Conservation (phyloP, 2,113 vertebrate genomes). For the Alosa alosa region DNA sequence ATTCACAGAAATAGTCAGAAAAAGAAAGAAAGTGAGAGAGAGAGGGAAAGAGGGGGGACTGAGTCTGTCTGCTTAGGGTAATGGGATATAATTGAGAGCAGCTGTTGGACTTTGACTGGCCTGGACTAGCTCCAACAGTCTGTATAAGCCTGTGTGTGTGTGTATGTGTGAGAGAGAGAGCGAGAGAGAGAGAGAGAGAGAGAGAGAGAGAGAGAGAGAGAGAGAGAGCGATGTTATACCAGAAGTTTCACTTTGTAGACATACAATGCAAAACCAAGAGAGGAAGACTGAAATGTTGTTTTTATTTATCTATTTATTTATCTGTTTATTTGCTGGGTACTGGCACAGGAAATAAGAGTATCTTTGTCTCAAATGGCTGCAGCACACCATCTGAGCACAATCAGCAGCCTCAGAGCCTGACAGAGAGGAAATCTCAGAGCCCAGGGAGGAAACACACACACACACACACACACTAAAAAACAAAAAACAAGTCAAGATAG, state of each 20-base stretch:
- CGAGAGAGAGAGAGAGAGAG: background rate
- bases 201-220: background rate
- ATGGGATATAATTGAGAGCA: conserved; percentile 49
- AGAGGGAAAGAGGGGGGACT: background rate
- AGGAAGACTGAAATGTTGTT: conserved; percentile 5
- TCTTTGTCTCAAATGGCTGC: background rate
- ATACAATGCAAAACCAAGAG: background rate
- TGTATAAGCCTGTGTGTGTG: conserved; percentile 5
- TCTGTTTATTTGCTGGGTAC: background rate
- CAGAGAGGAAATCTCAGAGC: background rate
- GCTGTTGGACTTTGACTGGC: conserved; percentile 44
- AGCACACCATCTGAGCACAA: background rate
- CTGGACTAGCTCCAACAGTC: conserved; percentile 40
- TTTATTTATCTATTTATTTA: background rate
- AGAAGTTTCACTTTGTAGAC: background rate
- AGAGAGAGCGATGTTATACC: background rate
- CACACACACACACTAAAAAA: background rate
- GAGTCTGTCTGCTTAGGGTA: conserved; percentile 31
- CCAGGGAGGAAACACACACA: background rate
- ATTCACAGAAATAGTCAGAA: background rate
- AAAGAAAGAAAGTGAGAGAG: background rate
- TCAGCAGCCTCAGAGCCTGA: background rate
- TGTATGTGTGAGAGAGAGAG: background rate
- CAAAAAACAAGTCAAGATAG: background rate
- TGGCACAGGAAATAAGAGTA: background rate